Evolutionary conservation across 2,888 invertebrate species (phyloP).

Genomic region (Drosophila quinaria): DNA sequence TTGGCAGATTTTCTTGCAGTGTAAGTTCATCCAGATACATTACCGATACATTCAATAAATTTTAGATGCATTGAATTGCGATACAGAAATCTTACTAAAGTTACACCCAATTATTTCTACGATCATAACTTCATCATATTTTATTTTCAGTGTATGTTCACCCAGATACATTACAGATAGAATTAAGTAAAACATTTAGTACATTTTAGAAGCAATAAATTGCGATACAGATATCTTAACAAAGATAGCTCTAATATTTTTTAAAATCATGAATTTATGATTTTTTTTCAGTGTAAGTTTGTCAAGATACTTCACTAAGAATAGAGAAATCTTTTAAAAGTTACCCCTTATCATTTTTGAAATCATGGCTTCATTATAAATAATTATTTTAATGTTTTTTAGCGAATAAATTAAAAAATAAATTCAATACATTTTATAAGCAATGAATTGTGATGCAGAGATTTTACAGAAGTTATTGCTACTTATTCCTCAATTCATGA

Average conservation of each 20-base stretch:
- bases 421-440: slow-evolving; percentile 22
- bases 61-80: slow-evolving; percentile 4
- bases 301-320: no score
- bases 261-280: no score
- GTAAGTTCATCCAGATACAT: slow-evolving; percentile 1
- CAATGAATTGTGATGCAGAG: background rate
- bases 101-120: background rate
- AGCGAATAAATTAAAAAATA: background rate
- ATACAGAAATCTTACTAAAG: background rate
- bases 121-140: background rate
- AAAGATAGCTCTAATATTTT: no score
- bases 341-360: background rate
- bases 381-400: slow-evolving; percentile 1
- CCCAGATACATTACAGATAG: background rate
- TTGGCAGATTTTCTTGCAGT: slow-evolving; percentile 23
- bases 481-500: background rate
- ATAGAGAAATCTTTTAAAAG: background rate
- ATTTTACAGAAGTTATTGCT: no score
- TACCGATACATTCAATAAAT: slow-evolving; percentile 17
- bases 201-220: slow-evolving; percentile 24
- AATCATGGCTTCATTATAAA: background rate
- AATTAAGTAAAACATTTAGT: background rate
- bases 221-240: background rate
- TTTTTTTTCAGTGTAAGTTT: no score
- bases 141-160: slow-evolving; percentile 11